A percentile compares a stretch with the other conserved stretches of the same genome.
Evolutionary conservation across 2,888 invertebrate genomes (phyloP).

Genomic region (Tenthredo notha): DNA sequence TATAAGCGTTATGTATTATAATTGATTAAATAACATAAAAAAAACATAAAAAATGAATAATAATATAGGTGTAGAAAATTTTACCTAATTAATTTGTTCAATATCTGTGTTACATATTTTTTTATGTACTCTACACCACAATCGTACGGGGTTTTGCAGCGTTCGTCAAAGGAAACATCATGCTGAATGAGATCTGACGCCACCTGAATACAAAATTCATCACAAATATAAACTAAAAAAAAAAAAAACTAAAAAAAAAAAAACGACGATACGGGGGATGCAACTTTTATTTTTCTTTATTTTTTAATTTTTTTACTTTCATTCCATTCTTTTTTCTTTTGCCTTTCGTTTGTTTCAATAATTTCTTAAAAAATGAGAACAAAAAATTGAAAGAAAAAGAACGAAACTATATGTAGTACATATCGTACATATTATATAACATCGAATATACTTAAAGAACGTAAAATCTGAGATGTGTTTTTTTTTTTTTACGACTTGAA

Average conservation of each 20-base stretch:
- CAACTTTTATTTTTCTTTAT: background rate
- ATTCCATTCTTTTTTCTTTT: too few relatives aligned
- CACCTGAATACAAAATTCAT: constrained; percentile 50
- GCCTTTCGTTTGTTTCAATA: too few relatives aligned
- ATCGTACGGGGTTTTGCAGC: constrained; percentile 43
- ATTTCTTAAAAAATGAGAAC: too few relatives aligned
- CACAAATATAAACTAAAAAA: background rate
- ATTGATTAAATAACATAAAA: background rate
- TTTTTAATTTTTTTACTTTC: background rate
- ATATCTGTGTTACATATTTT: background rate
- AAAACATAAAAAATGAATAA: background rate
- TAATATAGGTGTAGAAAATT: background rate
- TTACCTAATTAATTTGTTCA: constrained; percentile 43
- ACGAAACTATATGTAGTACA: too few relatives aligned
- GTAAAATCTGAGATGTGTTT: too few relatives aligned
- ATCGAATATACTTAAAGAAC: background rate
- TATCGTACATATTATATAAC: too few relatives aligned
- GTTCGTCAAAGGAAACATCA: constrained; percentile 50
- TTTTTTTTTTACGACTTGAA: background rate
- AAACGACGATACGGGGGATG: background rate
- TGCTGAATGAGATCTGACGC: constrained; percentile 53
- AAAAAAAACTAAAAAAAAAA: constrained; percentile 20
- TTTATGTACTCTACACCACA: constrained; percentile 37
- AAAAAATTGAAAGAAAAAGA: too few relatives aligned
- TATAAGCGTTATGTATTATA: background rate